Percentiles rank a stretch among this genome's conserved stretches.
These are phyloP conservation scores for Iselma pallidipennis DNA, from an alignment of 2,888 invertebrate species.

Conservation along the genomic window DNA sequence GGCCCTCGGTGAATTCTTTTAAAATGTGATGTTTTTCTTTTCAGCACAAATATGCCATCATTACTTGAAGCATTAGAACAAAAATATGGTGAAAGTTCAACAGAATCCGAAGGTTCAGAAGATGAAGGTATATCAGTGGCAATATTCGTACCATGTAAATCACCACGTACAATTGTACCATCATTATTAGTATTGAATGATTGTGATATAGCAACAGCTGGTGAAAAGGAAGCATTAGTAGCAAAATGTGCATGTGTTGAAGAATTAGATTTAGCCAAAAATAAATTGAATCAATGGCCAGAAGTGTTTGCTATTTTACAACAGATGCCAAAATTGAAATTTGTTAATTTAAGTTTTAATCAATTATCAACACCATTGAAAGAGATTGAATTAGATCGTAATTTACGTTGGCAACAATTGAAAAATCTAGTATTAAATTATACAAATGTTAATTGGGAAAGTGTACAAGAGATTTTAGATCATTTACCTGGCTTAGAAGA, in stretches of 20 bases:
- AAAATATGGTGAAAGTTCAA: constrained; percentile 70
- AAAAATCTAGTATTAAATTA: constrained; percentile 85
- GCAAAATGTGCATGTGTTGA: constrained; percentile 88
- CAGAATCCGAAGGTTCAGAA: constrained; percentile 65
- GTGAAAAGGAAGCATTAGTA: constrained; percentile 76
- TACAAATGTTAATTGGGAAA: constrained; percentile 84
- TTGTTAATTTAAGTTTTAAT: constrained; percentile 92
- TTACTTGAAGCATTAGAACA: constrained; percentile 86
- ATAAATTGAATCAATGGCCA: constrained; percentile 85
- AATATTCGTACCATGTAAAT: constrained; percentile 84
- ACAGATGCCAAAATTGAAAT: constrained; percentile 86
- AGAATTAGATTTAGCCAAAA: constrained; percentile 92
- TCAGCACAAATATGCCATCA: constrained; percentile 72
- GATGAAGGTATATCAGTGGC: constrained; percentile 75
- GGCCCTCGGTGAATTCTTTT: no score
- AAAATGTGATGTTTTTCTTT: neutral
- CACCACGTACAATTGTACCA: constrained; percentile 76
- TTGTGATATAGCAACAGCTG: constrained; percentile 89
- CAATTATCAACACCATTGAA: constrained; percentile 73
- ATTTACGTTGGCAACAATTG: constrained; percentile 62
- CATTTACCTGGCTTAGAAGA: constrained; percentile 83
- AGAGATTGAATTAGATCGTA: constrained; percentile 47
- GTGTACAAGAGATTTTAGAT: constrained; percentile 75
- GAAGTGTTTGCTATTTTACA: constrained; percentile 87
- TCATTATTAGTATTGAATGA: constrained; percentile 86